Percentiles rank a stretch among this genome's conserved stretches.
phyloP scores from a whole-genome alignment of 2,888 invertebrate genomes.

The Brachypalpus laphriformis region DNA sequence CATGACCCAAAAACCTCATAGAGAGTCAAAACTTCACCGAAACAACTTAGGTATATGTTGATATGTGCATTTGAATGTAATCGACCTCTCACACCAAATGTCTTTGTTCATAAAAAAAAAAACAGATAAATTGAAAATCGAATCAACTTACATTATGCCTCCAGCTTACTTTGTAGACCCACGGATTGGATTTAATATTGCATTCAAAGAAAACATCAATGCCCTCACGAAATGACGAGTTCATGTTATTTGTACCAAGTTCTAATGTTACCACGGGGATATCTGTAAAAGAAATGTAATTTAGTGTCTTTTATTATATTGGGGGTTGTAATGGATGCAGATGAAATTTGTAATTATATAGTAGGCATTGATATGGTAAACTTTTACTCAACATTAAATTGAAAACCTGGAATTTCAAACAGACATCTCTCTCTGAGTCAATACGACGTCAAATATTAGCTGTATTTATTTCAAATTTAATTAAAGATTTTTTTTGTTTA shows the following conservation, averaged over 20 bases:
- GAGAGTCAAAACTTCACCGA: too few species aligned
- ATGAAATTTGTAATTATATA: too few species aligned
- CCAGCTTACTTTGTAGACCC: slow-evolving; percentile 91
- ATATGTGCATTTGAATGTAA: too few species aligned
- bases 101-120: neutral
- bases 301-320: neutral
- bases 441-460: neutral
- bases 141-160: slow-evolving; percentile 87
- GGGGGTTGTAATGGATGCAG: neutral
- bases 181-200: slow-evolving; percentile 94
- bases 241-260: slow-evolving; percentile 90
- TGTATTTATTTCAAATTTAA: slow-evolving; percentile 8
- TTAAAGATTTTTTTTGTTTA: slow-evolving; percentile 27
- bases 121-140: slow-evolving; percentile 3
- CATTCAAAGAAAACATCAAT: slow-evolving; percentile 96
- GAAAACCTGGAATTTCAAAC: too few species aligned
- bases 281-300: slow-evolving; percentile 85
- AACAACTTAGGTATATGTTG: too few species aligned
- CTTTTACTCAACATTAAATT: too few species aligned
- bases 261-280: slow-evolving; percentile 92
- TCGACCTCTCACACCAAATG: neutral
- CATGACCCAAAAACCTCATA: too few species aligned
- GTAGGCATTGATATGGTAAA: too few species aligned
- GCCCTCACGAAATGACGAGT: slow-evolving; percentile 92
- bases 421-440: too few species aligned